phyloP scores from a whole-genome alignment of 2,888 invertebrate genomes.

The Gastracanthus pulcherrimus region DNA sequence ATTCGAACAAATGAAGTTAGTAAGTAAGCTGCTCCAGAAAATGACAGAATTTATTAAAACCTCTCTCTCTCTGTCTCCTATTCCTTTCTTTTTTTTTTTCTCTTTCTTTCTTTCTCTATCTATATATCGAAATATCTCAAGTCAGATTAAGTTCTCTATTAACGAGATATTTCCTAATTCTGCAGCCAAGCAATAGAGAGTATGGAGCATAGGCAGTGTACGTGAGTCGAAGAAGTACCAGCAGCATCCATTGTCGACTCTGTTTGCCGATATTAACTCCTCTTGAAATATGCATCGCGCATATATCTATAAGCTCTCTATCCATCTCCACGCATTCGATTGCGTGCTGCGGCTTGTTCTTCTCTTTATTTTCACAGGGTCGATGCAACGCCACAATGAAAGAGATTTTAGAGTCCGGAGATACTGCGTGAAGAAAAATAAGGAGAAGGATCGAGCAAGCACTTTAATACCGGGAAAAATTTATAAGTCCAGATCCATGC shows the following conservation, averaged over 20 bases:
- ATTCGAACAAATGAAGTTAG: too few species aligned
- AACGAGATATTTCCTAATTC: too few species aligned
- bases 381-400: constrained; percentile 5
- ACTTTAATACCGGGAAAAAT: constrained; percentile 18
- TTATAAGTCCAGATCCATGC: constrained; percentile 17
- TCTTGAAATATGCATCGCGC: constrained; percentile 35
- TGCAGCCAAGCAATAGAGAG: too few species aligned
- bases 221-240: neutral
- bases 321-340: neutral
- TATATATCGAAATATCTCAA: too few species aligned
- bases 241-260: constrained; percentile 11
- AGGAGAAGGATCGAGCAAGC: neutral
- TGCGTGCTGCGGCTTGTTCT: neutral
- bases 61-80: too few species aligned
- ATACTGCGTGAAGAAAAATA: neutral
- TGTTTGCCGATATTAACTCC: constrained; percentile 41
- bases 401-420: constrained; percentile 7
- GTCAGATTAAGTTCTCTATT: too few species aligned
- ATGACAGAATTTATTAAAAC: too few species aligned
- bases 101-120: too few species aligned
- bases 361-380: neutral
- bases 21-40: too few species aligned
- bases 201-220: neutral
- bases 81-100: too few species aligned
- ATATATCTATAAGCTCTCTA: neutral